Percentiles rank a stretch among this genome's conserved stretches.
Evolutionary conservation across 2,113 vertebrate genomes (phyloP).

Genomic region (Oncorhynchus gorbuscha): DNA sequence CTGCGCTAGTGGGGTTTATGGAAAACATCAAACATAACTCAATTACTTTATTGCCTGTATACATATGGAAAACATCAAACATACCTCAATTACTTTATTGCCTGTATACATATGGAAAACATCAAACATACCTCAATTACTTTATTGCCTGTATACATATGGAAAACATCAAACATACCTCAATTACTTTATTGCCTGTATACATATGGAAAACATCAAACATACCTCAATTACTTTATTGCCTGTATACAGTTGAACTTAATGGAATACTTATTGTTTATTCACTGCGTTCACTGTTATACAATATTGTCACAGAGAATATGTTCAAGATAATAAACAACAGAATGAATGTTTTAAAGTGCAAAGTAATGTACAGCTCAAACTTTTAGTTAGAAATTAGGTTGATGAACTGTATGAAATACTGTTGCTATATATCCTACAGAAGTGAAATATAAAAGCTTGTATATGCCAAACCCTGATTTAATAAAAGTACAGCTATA

Average conservation of each 20-base stretch:
- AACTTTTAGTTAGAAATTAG: slow-evolving; percentile 33
- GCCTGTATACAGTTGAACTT: slow-evolving; percentile 34
- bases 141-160: slow-evolving; percentile 47
- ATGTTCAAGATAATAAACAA: slow-evolving; percentile 25
- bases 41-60: slow-evolving; percentile 52
- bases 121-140: slow-evolving; percentile 63
- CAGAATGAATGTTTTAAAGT: slow-evolving; percentile 1
- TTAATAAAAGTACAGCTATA: not conserved
- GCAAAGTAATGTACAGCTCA: not conserved
- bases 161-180: slow-evolving; percentile 62
- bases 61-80: slow-evolving; percentile 60
- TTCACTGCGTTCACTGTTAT: slow-evolving; percentile 32
- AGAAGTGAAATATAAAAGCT: not conserved
- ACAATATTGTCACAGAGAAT: slow-evolving; percentile 8
- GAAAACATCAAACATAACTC: slow-evolving; percentile 62
- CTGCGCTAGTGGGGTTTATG: slow-evolving; percentile 43
- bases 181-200: slow-evolving; percentile 54
- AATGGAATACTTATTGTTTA: slow-evolving; percentile 61
- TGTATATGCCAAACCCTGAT: not conserved
- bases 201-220: slow-evolving; percentile 64
- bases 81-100: slow-evolving; percentile 51
- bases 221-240: slow-evolving; percentile 56
- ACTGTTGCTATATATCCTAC: not conserved
- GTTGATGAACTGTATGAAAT: slow-evolving; percentile 26
- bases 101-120: too few relatives aligned